These are phyloP conservation scores for Drosophila anomalipes DNA, from an alignment of 2,888 invertebrate species.

Conservation along the genomic window DNA sequence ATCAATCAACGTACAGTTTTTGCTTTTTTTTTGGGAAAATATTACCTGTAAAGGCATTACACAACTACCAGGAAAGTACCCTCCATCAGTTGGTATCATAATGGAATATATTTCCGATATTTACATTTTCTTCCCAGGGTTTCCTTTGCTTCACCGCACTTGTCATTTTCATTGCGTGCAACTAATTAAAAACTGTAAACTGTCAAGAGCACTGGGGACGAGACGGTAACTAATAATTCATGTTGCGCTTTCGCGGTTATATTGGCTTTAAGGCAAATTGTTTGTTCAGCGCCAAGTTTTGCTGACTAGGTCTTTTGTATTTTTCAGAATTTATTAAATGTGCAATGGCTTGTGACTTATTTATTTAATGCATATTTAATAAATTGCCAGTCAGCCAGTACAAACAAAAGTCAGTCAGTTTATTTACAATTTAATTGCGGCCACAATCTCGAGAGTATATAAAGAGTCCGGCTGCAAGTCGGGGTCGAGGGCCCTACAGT, in stretches of 20 bases:
- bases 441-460: slow-evolving; percentile 16
- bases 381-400: slow-evolving; percentile 52
- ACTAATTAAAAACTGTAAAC: slow-evolving; percentile 67
- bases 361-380: slow-evolving; percentile 69
- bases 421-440: slow-evolving; percentile 75
- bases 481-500: slow-evolving; percentile 59
- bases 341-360: slow-evolving; percentile 67
- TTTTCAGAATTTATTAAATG: slow-evolving; percentile 63
- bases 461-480: slow-evolving; percentile 24
- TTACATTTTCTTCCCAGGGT: not conserved
- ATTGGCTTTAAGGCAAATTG: slow-evolving; percentile 51
- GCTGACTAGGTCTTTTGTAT: slow-evolving; percentile 69
- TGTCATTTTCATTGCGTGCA: slow-evolving; percentile 59
- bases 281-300: slow-evolving; percentile 53
- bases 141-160: slow-evolving; percentile 33
- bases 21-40: not conserved
- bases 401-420: slow-evolving; percentile 44
- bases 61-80: not conserved
- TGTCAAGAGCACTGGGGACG: slow-evolving; percentile 50
- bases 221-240: slow-evolving; percentile 52
- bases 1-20: not conserved
- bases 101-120: not conserved
- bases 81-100: not conserved
- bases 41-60: not conserved
- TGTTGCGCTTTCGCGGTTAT: slow-evolving; percentile 33